Percentiles rank a stretch among this genome's conserved stretches.
phyloP scores from a whole-genome alignment of 2,113 vertebrate genomes.

The Rattus norvegicus region GRCr8 NC_086019.1:31044001-31044500 shows the following conservation, averaged over 20 bases:
- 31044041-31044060: neutral
- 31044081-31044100: neutral
- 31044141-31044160: neutral
- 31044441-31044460: neutral
- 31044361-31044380: accelerated
- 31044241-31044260: neutral
- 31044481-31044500: neutral
- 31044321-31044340: accelerated
- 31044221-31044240: neutral
- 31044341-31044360: neutral
- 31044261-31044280: neutral
- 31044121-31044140: neutral
- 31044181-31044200: neutral
- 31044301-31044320: no score
- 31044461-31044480: neutral
- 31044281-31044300: neutral
- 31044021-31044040: neutral
- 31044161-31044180: neutral
- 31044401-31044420: neutral
- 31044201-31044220: neutral
- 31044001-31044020: neutral
- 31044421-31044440: neutral
- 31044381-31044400: neutral
- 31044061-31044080: neutral
- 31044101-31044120: neutral